phyloP scores from a whole-genome alignment of 2,888 invertebrate genomes.

The Drymonia ruficornis region DNA sequence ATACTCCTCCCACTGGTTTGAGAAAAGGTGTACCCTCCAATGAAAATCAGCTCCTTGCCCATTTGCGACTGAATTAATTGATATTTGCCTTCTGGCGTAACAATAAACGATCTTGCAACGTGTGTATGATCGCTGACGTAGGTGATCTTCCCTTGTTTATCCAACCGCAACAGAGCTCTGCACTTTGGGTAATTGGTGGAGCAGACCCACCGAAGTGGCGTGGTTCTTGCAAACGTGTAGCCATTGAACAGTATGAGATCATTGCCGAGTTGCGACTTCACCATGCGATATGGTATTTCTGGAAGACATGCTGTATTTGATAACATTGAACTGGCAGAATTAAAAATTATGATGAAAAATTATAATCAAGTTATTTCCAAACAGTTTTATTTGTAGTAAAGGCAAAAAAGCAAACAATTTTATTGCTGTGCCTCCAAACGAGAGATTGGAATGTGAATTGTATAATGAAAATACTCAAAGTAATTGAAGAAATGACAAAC shows the following conservation, averaged over 20 bases:
- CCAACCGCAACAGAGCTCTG: slow-evolving; percentile 18
- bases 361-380: no score
- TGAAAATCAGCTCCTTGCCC: slow-evolving; percentile 8
- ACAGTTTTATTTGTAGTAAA: no score
- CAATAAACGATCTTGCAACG: slow-evolving; percentile 25
- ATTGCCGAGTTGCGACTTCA: slow-evolving; percentile 48
- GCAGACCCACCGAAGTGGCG: slow-evolving; percentile 41
- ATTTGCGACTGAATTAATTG: slow-evolving; percentile 8
- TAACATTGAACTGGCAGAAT: no score
- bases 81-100: slow-evolving; percentile 16
- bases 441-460: no score
- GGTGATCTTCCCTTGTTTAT: slow-evolving; percentile 10
- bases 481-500: no score
- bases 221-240: slow-evolving; percentile 43
- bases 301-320: slow-evolving; percentile 3
- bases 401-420: no score
- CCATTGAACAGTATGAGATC: slow-evolving; percentile 46
- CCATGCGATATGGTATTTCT: slow-evolving; percentile 27
- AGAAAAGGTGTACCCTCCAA: slow-evolving; percentile 12
- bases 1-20: not conserved
- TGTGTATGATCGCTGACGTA: slow-evolving; percentile 22
- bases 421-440: no score
- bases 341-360: no score
- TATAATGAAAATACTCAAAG: no score
- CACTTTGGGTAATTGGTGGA: slow-evolving; percentile 27